phyloP scores from a whole-genome alignment of 2,888 invertebrate species.

The Chymomyza caudatula region DNA sequence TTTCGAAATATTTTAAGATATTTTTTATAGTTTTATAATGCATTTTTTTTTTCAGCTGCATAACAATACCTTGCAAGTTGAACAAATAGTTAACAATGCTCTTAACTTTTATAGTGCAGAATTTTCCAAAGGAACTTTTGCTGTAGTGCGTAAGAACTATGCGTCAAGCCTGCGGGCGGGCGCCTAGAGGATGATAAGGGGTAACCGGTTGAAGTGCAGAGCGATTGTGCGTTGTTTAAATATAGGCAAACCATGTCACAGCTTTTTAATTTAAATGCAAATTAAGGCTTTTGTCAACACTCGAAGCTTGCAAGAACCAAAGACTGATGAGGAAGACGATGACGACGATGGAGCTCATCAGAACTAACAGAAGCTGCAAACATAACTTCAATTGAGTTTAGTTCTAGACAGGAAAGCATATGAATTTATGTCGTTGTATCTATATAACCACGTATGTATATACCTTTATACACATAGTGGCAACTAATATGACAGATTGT shows the following conservation, averaged over 20 bases:
- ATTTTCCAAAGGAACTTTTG: slow-evolving; percentile 20
- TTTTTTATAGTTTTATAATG: no score
- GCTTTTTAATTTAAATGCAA: slow-evolving; percentile 77
- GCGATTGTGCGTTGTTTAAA: slow-evolving; percentile 56
- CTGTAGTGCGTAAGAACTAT: slow-evolving; percentile 36
- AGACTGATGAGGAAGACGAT: slow-evolving; percentile 15
- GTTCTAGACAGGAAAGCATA: neutral
- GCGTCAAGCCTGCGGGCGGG: slow-evolving; percentile 12
- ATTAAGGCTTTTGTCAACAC: slow-evolving; percentile 75
- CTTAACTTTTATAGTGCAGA: slow-evolving; percentile 17
- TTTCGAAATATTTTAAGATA: no score
- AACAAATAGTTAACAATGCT: neutral
- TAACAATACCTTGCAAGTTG: no score
- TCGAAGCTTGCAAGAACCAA: slow-evolving; percentile 37
- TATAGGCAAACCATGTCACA: slow-evolving; percentile 69
- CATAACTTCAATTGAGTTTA: neutral
- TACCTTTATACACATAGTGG: neutral
- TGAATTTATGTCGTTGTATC: neutral
- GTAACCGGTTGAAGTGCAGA: slow-evolving; percentile 4
- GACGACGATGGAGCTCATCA: slow-evolving; percentile 24
- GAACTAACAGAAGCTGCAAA: slow-evolving; percentile 13
- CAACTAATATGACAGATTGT: slow-evolving; percentile 3
- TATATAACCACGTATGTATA: neutral
- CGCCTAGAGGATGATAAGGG: neutral
- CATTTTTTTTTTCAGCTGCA: no score